phyloP scores from a whole-genome alignment of 2,797 vertebrate genomes.

The Tympanoctomys barrerae region DNA sequence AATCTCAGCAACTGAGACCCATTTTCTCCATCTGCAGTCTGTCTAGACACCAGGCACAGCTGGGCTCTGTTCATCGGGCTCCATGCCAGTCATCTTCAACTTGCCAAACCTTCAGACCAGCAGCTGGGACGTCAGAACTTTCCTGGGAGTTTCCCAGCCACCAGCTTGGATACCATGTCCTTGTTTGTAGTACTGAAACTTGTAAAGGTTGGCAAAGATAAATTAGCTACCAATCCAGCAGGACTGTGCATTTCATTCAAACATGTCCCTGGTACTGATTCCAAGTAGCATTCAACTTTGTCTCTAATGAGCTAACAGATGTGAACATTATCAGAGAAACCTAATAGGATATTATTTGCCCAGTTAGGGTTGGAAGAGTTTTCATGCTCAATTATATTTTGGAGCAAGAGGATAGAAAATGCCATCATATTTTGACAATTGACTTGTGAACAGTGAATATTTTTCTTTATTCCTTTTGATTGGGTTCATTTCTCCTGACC shows the following conservation, averaged over 20 bases:
- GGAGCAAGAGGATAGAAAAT: constrained; percentile 81
- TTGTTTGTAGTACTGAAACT: constrained; percentile 65
- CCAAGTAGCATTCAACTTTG: constrained; percentile 67
- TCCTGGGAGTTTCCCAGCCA: constrained; percentile 67
- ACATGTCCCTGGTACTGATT: constrained; percentile 68
- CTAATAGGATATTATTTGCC: constrained; percentile 58
- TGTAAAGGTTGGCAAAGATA: constrained; percentile 75
- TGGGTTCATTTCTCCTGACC: background rate
- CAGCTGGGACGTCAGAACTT: constrained; percentile 72
- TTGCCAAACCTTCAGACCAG: constrained; percentile 50
- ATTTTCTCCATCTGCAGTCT: constrained; percentile 47
- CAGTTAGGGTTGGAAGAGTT: constrained; percentile 52
- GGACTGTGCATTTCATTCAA: constrained; percentile 50
- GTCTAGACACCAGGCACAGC: constrained; percentile 57
- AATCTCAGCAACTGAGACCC: background rate
- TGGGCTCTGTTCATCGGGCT: constrained; percentile 59
- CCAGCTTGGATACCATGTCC: constrained; percentile 56
- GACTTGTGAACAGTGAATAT: constrained; percentile 58
- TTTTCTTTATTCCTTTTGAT: constrained; percentile 48
- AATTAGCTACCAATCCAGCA: constrained; percentile 41
- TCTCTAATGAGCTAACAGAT: constrained; percentile 69
- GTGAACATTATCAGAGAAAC: constrained; percentile 72
- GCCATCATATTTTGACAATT: constrained; percentile 78
- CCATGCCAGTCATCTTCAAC: constrained; percentile 60
- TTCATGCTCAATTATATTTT: constrained; percentile 82